Conservation (phyloP, 1,140 invertebrate species). For the Hyles vespertilio region DNA sequence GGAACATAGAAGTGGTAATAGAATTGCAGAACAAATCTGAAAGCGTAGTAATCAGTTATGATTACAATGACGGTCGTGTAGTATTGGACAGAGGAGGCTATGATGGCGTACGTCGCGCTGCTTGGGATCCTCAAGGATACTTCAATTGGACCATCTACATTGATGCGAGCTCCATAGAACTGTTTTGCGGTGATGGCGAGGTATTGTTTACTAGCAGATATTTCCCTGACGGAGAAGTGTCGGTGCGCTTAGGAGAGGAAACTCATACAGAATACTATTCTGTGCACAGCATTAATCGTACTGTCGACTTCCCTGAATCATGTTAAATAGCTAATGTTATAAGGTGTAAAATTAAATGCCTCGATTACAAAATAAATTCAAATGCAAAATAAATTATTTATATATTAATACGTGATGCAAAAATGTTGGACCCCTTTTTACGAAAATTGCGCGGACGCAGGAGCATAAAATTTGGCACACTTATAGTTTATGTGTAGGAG, state of each 20-base stretch:
- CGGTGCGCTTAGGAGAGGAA: conserved; percentile 27
- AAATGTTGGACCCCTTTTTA: too few relatives aligned
- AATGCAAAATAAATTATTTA: too few relatives aligned
- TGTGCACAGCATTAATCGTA: conserved; percentile 34
- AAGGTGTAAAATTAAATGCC: too few relatives aligned
- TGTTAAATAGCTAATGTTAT: background rate
- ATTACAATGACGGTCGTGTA: conserved; percentile 23
- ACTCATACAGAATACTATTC: conserved; percentile 24
- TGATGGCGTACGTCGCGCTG: conserved; percentile 42
- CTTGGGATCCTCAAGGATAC: conserved; percentile 34
- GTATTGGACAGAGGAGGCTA: conserved; percentile 43
- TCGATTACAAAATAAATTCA: too few relatives aligned
- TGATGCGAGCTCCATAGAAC: conserved; percentile 63
- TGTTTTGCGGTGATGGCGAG: conserved; percentile 63
- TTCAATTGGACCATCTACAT: conserved; percentile 44
- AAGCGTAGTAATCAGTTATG: conserved; percentile 38
- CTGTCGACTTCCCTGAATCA: conserved; percentile 14
- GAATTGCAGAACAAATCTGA: conserved; percentile 28
- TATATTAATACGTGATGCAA: too few relatives aligned
- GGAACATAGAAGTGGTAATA: conserved; percentile 32
- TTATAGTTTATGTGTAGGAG: too few relatives aligned
- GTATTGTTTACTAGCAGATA: conserved; percentile 55
- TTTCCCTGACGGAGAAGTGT: conserved; percentile 39
- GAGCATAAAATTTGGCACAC: too few relatives aligned
- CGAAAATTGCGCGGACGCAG: too few relatives aligned